A percentile compares a stretch with the other conserved stretches of the same genome.
Conservation (phyloP, 2,113 vertebrate species). For the Cryptomyrus ogoouensis region DNA sequence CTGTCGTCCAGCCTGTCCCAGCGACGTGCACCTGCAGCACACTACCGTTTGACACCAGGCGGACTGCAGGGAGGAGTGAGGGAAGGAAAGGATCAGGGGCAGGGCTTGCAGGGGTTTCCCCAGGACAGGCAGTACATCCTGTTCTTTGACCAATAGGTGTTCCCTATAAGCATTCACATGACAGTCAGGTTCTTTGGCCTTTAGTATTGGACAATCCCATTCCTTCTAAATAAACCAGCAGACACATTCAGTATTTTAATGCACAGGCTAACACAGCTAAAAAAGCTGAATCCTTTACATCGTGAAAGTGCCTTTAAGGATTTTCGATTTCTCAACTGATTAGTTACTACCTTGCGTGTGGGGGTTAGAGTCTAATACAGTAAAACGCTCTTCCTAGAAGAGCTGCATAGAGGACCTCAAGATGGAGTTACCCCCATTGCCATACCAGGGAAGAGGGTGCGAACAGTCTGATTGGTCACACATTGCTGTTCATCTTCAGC, state of each 20-base stretch:
- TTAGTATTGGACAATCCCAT: not conserved
- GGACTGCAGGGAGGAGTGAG: constrained; percentile 44
- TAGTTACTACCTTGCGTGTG: not conserved
- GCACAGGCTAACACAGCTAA: not conserved
- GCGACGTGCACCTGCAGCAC: constrained; percentile 70
- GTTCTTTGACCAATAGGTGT: not conserved
- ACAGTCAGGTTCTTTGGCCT: not conserved
- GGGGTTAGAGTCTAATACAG: not conserved
- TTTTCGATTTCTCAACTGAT: not conserved
- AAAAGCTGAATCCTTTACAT: not conserved
- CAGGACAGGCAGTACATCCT: no score
- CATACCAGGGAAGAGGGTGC: constrained; percentile 58
- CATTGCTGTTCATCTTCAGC: constrained; percentile 76
- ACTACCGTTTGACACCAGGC: constrained; percentile 47
- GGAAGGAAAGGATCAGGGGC: not conserved
- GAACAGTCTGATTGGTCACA: constrained; percentile 42
- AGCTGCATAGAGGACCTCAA: not conserved
- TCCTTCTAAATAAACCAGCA: not conserved
- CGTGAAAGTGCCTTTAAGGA: not conserved
- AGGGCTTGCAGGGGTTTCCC: not conserved
- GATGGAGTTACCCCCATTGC: not conserved
- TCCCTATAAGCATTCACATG: not conserved
- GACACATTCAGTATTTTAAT: not conserved
- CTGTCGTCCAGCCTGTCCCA: constrained; percentile 59
- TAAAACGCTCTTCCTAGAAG: not conserved